phyloP scores from a whole-genome alignment of 2,113 vertebrate species.

The Microcebus tavaratra region DNA sequence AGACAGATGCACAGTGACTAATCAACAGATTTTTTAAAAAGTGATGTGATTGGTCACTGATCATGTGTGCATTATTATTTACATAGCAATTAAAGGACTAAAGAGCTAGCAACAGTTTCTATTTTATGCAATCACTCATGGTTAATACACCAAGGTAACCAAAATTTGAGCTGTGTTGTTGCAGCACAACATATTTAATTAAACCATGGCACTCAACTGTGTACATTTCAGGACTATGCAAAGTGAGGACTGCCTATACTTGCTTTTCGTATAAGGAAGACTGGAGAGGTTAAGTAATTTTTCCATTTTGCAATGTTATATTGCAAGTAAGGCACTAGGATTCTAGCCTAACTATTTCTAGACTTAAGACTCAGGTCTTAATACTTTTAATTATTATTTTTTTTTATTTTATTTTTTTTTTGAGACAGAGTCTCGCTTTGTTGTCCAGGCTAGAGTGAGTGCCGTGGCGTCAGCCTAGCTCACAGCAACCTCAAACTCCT shows the following conservation, averaged over 20 bases:
- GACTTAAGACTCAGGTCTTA: not conserved
- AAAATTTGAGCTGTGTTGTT: not conserved
- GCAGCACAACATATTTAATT: not conserved
- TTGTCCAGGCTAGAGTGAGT: too few relatives aligned
- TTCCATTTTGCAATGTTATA: not conserved
- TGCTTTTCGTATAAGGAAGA: not conserved
- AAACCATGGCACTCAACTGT: not conserved
- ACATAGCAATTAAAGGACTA: not conserved
- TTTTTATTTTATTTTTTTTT: too few relatives aligned
- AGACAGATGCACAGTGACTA: not conserved
- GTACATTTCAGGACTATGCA: not conserved
- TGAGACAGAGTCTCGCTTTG: too few relatives aligned
- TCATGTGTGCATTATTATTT: not conserved
- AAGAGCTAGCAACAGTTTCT: not conserved
- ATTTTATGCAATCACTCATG: not conserved
- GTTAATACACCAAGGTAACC: not conserved
- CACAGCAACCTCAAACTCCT: too few relatives aligned
- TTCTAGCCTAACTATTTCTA: not conserved
- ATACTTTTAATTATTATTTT: not conserved
- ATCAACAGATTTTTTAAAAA: not conserved
- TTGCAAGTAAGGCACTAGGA: not conserved
- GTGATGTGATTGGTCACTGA: not conserved
- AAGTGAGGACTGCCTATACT: not conserved
- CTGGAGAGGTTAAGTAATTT: not conserved
- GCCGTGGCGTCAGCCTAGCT: too few relatives aligned